Evolutionary conservation across 2,113 vertebrate genomes (phyloP), one percentile per base, ranked within the genome.

Genomic region (Rhinogobius similis): DNA sequence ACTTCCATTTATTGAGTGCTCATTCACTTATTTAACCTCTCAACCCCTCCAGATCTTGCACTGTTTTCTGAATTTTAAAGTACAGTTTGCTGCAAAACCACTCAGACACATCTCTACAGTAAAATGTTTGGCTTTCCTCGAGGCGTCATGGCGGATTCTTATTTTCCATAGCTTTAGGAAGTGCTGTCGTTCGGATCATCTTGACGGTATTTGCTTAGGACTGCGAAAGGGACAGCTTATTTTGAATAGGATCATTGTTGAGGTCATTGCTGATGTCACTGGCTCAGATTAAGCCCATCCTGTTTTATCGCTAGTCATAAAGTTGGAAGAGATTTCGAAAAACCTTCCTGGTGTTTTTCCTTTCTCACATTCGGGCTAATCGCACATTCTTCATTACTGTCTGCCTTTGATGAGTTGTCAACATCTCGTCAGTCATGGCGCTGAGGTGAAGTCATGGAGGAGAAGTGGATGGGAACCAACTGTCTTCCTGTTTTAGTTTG

Each of bases 401-500:
- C 70, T 77, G 21, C 27, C 76, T 77, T 69, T 68, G 81, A 83
- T 75, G 77, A 70, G 62, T 79, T 87, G 82, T 90, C 85, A 87
- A 76, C 81, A 67, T 77, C 74, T 77, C 86, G 79, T 89, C 84
- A 66, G 44, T 74, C 58, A 16, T 38, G 69, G 68, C 79, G 77
- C 73, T 81, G 56, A 76, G 77, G 79, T 83, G 85, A 88, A 76
- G 82, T 89, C 77, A 76, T 75, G 82, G 62, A 50, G 62, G 73
- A 78, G 79, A 80, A 32, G 81, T 61, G 86, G 82, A 90, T 83
- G 70, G 77, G 72, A 86, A 74, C 78, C 24, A 81, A 82, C 78
- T 52, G 73, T 85, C 84, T 86, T 87, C 82, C 88, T 87, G 87
- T 88, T 91, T 83, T 73, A 82, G 70, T 90, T 89, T 68, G 67